Evolutionary conservation across 2,113 vertebrate genomes (phyloP), one percentile per base, ranked within the genome.

Genomic region (Brienomyrus brachyistius): DNA sequence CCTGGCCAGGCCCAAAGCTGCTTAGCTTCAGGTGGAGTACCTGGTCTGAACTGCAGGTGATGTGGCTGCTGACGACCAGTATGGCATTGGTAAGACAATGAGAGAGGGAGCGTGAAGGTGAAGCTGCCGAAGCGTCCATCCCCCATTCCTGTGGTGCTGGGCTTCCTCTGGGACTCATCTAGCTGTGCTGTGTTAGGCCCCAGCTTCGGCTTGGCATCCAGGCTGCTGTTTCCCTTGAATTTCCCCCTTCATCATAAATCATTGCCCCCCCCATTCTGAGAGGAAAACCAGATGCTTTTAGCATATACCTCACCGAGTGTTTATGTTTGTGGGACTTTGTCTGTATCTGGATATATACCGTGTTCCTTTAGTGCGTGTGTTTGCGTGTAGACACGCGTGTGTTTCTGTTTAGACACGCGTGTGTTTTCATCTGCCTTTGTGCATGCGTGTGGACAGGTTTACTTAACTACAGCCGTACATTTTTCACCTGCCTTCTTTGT

Each of bases 171-270:
- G n/a, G n/a, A 13, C 62, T 31, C n/a, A 0, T 13, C n/a, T 27
- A 27, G 62, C 62, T 31, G n/a, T 70, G 21, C 47, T 47, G 35
- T 50, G 17, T 13, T 59, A 35, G 52, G n/a, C 21, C 15, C 15
- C 40, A 40, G 35, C 23, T 59, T 35, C 2, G 90, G 66, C 91
- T 91, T 91, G 91, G 91, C 92, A 93, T 92, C 92, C 91, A 48
- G 92, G 92, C 93, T 94, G 92, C 93, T 94, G 88, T 92, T 94
- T 94, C 95, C 91, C 94, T 84, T 91, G 92, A 93, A 94, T 94
- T 52, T 43, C n/a, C 92, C 89, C 92, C 89, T 88, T 92, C 91
- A 91, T 93, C 92, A 95, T 96, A 95, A 95, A 96, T 96, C 96
- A 95, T 92, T 95, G 94, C 90, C 93, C 93, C 92, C 93, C 74